Percentiles rank a stretch among this genome's conserved stretches.
Evolutionary conservation across 2,113 vertebrate species (phyloP).

Genomic region (Boulengerochromis microlepis): DNA sequence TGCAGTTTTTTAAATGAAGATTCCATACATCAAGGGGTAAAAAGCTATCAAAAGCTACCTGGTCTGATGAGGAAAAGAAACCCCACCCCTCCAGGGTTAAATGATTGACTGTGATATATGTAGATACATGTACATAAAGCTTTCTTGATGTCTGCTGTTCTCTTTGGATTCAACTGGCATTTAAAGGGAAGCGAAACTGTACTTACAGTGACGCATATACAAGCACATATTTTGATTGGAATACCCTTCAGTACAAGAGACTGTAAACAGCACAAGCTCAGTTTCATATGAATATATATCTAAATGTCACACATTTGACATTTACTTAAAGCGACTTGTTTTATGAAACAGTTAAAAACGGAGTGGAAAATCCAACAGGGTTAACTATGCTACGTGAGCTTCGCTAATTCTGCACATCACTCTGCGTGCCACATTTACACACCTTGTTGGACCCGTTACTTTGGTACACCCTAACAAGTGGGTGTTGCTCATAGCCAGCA

Average conservation of each 20-base stretch:
- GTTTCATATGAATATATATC: not conserved
- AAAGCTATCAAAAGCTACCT: not conserved
- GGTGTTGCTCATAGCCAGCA: not conserved
- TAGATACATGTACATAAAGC: not conserved
- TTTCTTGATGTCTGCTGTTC: not conserved
- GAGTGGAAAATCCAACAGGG: not conserved
- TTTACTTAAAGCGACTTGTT: not conserved
- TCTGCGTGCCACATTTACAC: not conserved
- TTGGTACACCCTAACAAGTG: not conserved
- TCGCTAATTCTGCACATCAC: not conserved
- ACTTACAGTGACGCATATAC: not conserved
- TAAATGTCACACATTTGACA: not conserved
- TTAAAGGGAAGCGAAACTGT: not conserved
- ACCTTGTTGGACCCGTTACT: not conserved
- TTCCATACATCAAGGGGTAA: not conserved
- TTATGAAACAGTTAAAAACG: not conserved
- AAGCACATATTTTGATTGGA: not conserved
- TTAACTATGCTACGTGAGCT: not conserved
- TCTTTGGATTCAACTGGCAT: not conserved
- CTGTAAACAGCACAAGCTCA: not conserved
- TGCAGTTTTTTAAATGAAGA: not conserved
- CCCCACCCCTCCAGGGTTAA: not conserved
- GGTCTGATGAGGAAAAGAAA: accelerated
- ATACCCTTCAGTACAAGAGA: not conserved
- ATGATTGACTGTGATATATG: not conserved